A percentile compares a stretch with the other conserved stretches of the same genome.
Conservation (phyloP, 2,888 invertebrate genomes). For the Digitonthophagus gazella region DNA sequence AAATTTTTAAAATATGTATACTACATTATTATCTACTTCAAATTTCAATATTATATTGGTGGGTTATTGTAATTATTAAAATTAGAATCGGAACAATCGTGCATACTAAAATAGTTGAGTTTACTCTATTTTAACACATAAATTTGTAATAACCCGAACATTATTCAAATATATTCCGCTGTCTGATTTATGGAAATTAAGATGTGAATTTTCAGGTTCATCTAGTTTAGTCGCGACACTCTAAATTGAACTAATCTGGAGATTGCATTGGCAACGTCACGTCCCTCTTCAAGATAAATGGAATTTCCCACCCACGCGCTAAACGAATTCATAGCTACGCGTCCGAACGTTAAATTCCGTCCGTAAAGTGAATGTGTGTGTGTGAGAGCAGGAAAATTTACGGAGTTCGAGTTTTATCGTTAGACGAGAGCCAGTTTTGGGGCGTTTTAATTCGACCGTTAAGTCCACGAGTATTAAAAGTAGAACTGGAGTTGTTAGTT, state of each 20-base stretch:
- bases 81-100: too few species aligned
- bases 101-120: too few species aligned
- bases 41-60: too few species aligned
- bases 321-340: constrained; percentile 16
- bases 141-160: too few species aligned
- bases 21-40: neutral
- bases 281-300: constrained; percentile 11
- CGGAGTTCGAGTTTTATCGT: neutral
- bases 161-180: too few species aligned
- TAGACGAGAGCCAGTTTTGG: neutral
- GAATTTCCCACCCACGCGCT: constrained; percentile 9
- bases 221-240: constrained; percentile 9
- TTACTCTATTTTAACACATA: too few species aligned
- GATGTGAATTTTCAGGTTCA: neutral
- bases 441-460: neutral
- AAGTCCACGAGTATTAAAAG: neutral
- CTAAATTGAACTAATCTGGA: constrained; percentile 18
- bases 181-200: too few species aligned
- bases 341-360: constrained; percentile 13
- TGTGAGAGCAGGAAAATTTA: constrained; percentile 2
- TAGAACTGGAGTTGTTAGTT: neutral
- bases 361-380: neutral
- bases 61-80: too few species aligned
- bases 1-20: neutral
- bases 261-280: constrained; percentile 18